A percentile compares a stretch with the other conserved stretches of the same genome.
Conservation (phyloP, 2,797 vertebrate genomes). For the Erethizon dorsatum region DNA sequence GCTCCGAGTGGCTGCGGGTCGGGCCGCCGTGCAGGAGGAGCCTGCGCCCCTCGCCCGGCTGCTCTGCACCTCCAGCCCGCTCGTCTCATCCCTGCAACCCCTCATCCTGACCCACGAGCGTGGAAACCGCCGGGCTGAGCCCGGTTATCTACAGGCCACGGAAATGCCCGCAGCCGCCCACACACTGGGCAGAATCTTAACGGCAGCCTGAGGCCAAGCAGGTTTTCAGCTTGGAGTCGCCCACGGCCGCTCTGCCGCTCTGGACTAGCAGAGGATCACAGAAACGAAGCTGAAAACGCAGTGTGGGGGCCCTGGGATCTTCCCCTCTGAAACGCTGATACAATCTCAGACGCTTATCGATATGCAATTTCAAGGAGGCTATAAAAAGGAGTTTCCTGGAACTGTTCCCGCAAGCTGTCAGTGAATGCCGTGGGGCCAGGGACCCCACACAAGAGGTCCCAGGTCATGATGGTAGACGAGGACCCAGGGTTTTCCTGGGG, state of each 20-base stretch:
- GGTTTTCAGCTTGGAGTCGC: no score
- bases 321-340: neutral
- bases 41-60: no score
- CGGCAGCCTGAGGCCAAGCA: no score
- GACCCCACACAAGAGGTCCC: neutral
- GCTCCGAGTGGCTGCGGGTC: no score
- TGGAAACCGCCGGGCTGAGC: neutral
- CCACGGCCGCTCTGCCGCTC: neutral
- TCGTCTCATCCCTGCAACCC: neutral
- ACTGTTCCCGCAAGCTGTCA: neutral
- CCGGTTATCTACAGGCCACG: neutral
- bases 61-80: no score
- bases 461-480: neutral
- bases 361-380: neutral
- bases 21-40: no score
- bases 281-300: neutral
- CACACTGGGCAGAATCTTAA: no score
- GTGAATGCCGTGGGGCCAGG: neutral
- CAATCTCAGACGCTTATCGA: slow-evolving; percentile 31
- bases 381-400: slow-evolving; percentile 53
- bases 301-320: neutral
- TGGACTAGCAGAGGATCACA: neutral
- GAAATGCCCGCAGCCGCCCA: no score
- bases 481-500: neutral
- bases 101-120: no score